Conservation (phyloP, 2,113 vertebrate genomes). For the Atlantisia rogersi region DNA sequence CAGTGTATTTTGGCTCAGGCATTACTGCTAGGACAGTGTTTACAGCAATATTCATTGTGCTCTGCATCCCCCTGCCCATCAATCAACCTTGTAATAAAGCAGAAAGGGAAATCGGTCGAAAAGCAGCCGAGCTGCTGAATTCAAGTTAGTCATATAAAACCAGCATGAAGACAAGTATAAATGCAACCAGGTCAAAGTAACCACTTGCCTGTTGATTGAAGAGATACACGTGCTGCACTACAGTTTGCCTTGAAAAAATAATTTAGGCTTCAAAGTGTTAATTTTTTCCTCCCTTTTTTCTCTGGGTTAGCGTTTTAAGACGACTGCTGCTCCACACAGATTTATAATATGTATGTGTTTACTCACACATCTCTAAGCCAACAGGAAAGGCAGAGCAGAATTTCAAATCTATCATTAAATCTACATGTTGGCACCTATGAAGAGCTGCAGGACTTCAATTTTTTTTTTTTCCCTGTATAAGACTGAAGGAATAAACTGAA, state of each 20-base stretch:
- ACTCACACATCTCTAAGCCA: background rate
- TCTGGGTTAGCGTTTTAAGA: background rate
- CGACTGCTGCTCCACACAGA: background rate
- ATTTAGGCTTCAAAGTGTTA: background rate
- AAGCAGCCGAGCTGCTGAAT: constrained; percentile 40
- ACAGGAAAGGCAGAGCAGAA: constrained; percentile 14
- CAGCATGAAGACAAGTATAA: constrained; percentile 11
- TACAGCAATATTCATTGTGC: constrained; percentile 37
- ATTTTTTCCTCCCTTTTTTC: background rate
- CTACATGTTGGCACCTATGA: background rate
- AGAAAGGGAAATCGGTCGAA: background rate
- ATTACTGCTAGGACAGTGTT: constrained; percentile 35
- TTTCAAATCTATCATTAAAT: constrained; percentile 46
- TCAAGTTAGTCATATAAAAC: constrained; percentile 27
- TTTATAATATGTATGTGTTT: constrained; percentile 12
- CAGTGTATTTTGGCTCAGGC: constrained; percentile 35
- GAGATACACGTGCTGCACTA: background rate
- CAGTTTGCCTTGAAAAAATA: background rate
- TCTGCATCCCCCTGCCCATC: constrained; percentile 54
- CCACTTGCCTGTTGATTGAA: background rate
- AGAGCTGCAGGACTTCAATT: background rate
- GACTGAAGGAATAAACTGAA: background rate
- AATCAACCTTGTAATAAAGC: constrained; percentile 48
- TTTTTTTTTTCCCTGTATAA: background rate
- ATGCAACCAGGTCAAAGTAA: constrained; percentile 21